Evolutionary conservation across 53 echinoderm and acorn worm species (phyloP), one percentile per base, ranked within the genome.

Genomic region (Echinometra lucunter): DNA sequence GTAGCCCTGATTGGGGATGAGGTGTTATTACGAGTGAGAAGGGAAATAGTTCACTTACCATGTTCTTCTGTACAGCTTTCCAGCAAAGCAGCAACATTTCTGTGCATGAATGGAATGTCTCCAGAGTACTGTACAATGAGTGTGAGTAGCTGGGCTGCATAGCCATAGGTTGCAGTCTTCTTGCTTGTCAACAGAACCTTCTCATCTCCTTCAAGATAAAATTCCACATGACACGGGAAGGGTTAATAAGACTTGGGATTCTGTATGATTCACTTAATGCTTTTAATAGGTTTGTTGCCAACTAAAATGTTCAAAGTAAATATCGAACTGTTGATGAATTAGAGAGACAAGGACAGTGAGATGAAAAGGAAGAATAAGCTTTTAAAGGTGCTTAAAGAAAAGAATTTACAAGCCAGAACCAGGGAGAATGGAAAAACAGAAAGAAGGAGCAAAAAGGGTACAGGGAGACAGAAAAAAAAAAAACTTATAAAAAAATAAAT

Each of bases 81-180:
- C 57, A 97, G 63, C 23, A 99, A 88, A n/a, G 89, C 93, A 18
- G 96, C 30, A 47, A 94, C 95, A 69, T 99, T 94, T 15, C 70
- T 96, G 35, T 95, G 95, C 94, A 98, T 91, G 83, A 96, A 85
- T 1, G 94, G 80, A 37, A 98, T 81, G 58, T 92, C 94, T 88
- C 96, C 97, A 74, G 87, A 94, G 90, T 98, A 94, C 94, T 97
- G 98, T 47, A 98, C 88, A 37, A 96, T 83, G 23, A 95, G 80
- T 16, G 92, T 74, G 57, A 97, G 91, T 5, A 97, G 74, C 89
- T 96, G 96, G 44, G 96, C 93, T 72, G 98, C 98, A 82, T 95
- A 97, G 85, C 98, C 97, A 37, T 97, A 96, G 66, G 97, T 96
- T 10, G 97, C 96, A 4, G 95, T 94, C 95, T 96, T 97, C 94